A percentile compares a stretch with the other conserved stretches of the same genome.
These are phyloP conservation scores for Meta bourneti DNA, from an alignment of 2,888 invertebrate species.

Conservation along the genomic window DNA sequence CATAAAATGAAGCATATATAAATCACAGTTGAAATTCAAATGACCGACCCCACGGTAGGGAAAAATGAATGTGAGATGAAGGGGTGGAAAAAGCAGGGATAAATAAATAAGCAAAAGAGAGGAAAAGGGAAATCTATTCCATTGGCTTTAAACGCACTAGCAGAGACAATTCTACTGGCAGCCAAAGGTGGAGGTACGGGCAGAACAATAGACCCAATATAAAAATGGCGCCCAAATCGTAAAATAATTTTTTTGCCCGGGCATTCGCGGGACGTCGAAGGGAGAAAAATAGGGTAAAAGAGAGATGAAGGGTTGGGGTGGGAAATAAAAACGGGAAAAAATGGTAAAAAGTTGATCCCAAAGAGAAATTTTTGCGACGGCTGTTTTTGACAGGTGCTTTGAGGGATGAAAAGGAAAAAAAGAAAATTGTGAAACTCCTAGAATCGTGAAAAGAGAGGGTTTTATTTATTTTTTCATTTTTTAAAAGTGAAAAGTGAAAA, in stretches of 20 bases:
- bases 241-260: conserved; percentile 10
- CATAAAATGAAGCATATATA: conserved; percentile 56
- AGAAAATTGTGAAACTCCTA: conserved; percentile 66
- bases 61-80: conserved; percentile 36
- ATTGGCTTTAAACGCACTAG: conserved; percentile 4
- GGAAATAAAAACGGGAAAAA: conserved; percentile 46
- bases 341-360: conserved; percentile 63
- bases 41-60: conserved; percentile 27
- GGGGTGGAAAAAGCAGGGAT: background rate
- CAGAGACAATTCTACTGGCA: conserved; percentile 51
- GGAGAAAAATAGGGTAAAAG: conserved; percentile 12
- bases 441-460: conserved; percentile 58
- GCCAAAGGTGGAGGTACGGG: conserved; percentile 7
- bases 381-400: conserved; percentile 72
- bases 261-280: background rate
- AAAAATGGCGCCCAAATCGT: conserved; percentile 24
- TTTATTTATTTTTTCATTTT: conserved; percentile 38
- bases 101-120: conserved; percentile 22
- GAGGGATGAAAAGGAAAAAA: conserved; percentile 57
- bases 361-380: conserved; percentile 68
- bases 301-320: conserved; percentile 23
- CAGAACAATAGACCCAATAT: conserved; percentile 55
- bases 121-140: conserved; percentile 19
- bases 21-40: conserved; percentile 62
- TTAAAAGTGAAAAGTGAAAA: conserved; percentile 11